phyloP scores from a whole-genome alignment of 2,113 vertebrate genomes.

The Pelusios castaneus region DNA sequence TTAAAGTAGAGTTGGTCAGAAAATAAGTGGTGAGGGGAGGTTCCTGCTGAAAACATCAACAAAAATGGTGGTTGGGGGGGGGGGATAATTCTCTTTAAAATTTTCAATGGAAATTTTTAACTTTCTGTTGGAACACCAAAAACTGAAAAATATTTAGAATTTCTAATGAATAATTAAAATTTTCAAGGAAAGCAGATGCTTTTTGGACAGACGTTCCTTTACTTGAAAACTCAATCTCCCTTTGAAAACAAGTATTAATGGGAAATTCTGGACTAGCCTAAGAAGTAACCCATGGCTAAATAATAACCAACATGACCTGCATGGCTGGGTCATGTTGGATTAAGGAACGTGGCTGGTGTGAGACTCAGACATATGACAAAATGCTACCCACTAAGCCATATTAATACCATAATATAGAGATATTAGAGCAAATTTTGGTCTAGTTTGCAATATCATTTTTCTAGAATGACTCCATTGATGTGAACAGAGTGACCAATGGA shows the following conservation, averaged over 20 bases:
- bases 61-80: background rate
- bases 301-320: no score
- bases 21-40: background rate
- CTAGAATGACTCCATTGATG: background rate
- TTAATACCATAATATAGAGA: background rate
- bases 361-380: background rate
- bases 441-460: fast-evolving
- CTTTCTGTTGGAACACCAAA: background rate
- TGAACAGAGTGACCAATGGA: background rate
- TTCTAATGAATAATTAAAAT: background rate
- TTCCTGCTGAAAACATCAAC: background rate
- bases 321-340: background rate
- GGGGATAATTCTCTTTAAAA: background rate
- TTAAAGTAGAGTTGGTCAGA: background rate
- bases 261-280: background rate
- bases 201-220: background rate
- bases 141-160: background rate
- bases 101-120: background rate
- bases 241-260: background rate
- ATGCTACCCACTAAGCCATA: background rate
- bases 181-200: background rate
- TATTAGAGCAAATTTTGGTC: background rate
- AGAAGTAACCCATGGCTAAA: background rate
- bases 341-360: fast-evolving
- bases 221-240: background rate